A percentile compares a stretch with the other conserved stretches of the same genome.
Evolutionary conservation across 1,140 invertebrate species (phyloP).

Genomic region (Drosophila tropicalis): DNA sequence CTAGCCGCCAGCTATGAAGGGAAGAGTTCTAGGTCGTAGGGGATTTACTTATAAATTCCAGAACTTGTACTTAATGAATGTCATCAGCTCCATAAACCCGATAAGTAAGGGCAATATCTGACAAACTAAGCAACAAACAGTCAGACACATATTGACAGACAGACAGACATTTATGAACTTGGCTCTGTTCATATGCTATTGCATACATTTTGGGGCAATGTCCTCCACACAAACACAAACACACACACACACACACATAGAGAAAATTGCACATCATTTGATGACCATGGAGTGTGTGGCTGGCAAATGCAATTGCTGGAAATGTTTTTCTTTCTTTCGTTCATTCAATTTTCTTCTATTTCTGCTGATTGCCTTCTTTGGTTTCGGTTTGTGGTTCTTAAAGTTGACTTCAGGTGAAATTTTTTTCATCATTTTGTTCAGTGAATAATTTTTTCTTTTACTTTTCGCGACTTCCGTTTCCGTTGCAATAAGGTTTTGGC

Average conservation of each 20-base stretch:
- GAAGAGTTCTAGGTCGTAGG: conserved; percentile 2
- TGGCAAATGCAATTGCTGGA: conserved; percentile 48
- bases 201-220: conserved; percentile 80
- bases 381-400: conserved; percentile 14
- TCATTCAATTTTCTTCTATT: conserved; percentile 7
- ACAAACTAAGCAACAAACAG: conserved; percentile 21
- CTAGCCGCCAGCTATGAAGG: conserved; percentile 38
- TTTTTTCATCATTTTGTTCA: neutral
- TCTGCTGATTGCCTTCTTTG: conserved; percentile 47
- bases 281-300: conserved; percentile 54
- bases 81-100: conserved; percentile 49
- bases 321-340: conserved; percentile 46
- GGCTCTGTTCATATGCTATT: conserved; percentile 56
- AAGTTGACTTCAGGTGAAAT: conserved; percentile 1
- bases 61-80: conserved; percentile 65
- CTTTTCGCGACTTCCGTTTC: conserved; percentile 58
- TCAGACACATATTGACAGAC: conserved; percentile 3
- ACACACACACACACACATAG: conserved; percentile 9
- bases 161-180: conserved; percentile 59
- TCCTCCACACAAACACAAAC: conserved; percentile 40
- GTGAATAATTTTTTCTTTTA: conserved; percentile 21
- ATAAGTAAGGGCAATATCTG: conserved; percentile 23
- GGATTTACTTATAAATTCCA: conserved; percentile 4
- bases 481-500: conserved; percentile 34
- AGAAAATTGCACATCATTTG: conserved; percentile 74